phyloP scores from a whole-genome alignment of 2,113 vertebrate genomes.

The Apodemus sylvaticus region DNA sequence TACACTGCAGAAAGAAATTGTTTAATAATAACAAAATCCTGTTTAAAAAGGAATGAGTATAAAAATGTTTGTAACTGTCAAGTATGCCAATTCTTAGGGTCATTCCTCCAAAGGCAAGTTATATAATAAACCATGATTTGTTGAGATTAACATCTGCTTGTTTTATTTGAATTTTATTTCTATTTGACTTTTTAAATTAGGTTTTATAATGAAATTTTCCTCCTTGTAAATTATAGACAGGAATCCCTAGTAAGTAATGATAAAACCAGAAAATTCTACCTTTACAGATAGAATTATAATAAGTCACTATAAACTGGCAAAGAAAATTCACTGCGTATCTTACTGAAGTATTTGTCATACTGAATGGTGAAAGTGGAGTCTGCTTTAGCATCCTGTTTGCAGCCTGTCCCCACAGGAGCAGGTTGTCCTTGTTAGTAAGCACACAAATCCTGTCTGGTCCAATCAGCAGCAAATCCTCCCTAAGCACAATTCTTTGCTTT shows the following conservation, averaged over 20 bases:
- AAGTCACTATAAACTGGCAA: neutral
- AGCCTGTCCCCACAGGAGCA: accelerated
- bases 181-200: neutral
- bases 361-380: neutral
- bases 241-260: neutral
- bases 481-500: neutral
- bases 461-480: neutral
- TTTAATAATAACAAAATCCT: conserved; percentile 15
- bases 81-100: neutral
- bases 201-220: neutral
- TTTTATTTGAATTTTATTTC: neutral
- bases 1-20: conserved; percentile 2
- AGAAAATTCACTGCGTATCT: neutral
- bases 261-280: neutral
- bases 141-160: neutral
- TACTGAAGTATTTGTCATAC: neutral
- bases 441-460: too few species aligned
- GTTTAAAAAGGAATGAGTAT: neutral
- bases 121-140: neutral
- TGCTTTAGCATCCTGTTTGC: neutral
- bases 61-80: neutral
- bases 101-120: neutral
- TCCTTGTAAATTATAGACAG: neutral
- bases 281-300: neutral
- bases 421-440: neutral